Conservation (phyloP, 2,797 vertebrate species). For the Heteromormyrus szaboi region DNA sequence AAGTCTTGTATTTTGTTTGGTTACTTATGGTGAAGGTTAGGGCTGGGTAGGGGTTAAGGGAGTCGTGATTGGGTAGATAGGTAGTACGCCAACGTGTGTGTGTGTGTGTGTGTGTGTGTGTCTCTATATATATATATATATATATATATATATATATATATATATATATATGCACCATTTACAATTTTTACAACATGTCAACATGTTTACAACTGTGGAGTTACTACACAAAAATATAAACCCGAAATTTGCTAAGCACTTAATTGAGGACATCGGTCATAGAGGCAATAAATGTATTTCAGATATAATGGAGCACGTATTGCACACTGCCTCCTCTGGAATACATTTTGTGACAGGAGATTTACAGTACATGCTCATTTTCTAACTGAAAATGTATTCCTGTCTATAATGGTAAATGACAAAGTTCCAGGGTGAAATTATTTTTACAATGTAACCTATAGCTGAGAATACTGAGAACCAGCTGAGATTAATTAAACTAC, state of each 20-base stretch:
- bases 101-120: constrained; percentile 23
- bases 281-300: constrained; percentile 28
- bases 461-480: background rate
- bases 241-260: constrained; percentile 44
- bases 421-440: background rate
- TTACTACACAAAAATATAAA: constrained; percentile 39
- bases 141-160: no score
- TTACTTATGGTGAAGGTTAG: no score
- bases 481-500: background rate
- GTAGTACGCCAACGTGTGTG: no score
- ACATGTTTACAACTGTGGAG: constrained; percentile 43
- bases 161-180: no score
- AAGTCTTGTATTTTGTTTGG: no score
- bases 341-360: background rate
- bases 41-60: no score
- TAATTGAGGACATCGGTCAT: constrained; percentile 32
- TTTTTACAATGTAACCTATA: background rate
- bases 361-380: background rate
- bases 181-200: constrained; percentile 44
- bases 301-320: constrained; percentile 24
- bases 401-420: background rate
- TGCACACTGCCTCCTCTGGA: background rate
- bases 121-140: no score
- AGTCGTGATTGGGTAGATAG: no score
- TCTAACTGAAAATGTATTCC: background rate